phyloP scores from a whole-genome alignment of 2,888 invertebrate species.

The Yponomeuta cagnagella region DNA sequence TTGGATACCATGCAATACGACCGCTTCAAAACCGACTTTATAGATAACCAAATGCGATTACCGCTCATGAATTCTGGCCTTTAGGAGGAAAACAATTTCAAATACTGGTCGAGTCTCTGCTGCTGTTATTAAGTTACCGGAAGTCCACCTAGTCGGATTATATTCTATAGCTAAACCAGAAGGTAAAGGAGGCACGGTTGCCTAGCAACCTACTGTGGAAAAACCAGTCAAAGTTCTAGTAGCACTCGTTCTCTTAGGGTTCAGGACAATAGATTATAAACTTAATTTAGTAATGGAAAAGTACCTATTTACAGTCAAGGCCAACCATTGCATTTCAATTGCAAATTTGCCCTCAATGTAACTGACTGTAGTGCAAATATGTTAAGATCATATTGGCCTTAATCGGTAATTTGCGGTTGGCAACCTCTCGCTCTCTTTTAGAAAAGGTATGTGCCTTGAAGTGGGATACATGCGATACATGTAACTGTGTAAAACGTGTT shows the following conservation, averaged over 20 bases:
- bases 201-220: not conserved
- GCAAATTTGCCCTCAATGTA: not conserved
- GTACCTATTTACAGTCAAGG: not conserved
- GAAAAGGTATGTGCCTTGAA: too few species aligned
- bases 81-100: not conserved
- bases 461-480: too few species aligned
- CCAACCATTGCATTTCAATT: not conserved
- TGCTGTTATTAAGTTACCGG: conserved; percentile 2
- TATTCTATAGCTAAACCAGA: conserved; percentile 9
- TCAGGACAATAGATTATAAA: too few species aligned
- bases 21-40: too few species aligned
- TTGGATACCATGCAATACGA: too few species aligned
- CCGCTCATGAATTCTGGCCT: not conserved
- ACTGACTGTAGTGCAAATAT: too few species aligned
- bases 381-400: too few species aligned
- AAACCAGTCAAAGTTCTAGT: not conserved
- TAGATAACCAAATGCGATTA: too few species aligned
- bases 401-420: too few species aligned
- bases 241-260: not conserved
- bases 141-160: not conserved
- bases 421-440: too few species aligned
- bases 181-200: not conserved
- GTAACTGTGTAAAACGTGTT: too few species aligned
- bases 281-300: not conserved
- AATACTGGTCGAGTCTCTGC: not conserved